Conservation (phyloP, 2,888 invertebrate genomes). For the Danaus chrysippus region DNA sequence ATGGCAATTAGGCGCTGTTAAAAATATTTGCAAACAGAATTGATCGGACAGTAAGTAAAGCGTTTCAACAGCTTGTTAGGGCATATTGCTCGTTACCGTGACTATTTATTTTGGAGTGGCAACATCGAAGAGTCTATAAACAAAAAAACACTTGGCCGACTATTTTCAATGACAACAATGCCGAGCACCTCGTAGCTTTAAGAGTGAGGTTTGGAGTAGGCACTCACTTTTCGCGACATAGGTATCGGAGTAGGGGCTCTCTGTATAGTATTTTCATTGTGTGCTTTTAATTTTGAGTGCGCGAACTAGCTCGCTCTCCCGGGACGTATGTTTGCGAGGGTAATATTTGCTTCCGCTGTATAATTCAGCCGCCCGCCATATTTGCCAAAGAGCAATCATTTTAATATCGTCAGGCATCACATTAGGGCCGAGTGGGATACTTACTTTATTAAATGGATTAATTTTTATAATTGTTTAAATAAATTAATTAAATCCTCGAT, state of each 20-base stretch:
- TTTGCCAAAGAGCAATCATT: constrained; percentile 82
- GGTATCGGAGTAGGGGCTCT: constrained; percentile 69
- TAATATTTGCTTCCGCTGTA: constrained; percentile 81
- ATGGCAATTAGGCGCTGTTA: constrained; percentile 29
- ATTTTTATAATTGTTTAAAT: constrained; percentile 64
- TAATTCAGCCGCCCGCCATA: constrained; percentile 81
- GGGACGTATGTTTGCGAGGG: constrained; percentile 80
- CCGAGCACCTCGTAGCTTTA: constrained; percentile 65
- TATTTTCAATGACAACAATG: constrained; percentile 78
- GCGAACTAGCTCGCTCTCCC: constrained; percentile 80
- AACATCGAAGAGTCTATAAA: constrained; percentile 76
- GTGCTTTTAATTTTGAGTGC: constrained; percentile 83
- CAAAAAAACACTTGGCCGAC: constrained; percentile 76
- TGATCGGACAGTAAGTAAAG: constrained; percentile 59
- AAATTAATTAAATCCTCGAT: not conserved
- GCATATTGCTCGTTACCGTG: constrained; percentile 70
- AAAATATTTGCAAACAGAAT: constrained; percentile 45
- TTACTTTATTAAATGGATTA: constrained; percentile 66
- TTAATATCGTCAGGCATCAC: constrained; percentile 80
- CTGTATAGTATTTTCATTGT: constrained; percentile 80
- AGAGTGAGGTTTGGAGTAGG: constrained; percentile 65
- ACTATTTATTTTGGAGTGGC: constrained; percentile 77
- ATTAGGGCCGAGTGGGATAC: constrained; percentile 71
- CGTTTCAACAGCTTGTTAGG: constrained; percentile 71
- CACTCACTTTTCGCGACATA: constrained; percentile 77